Evolutionary conservation across 2,888 invertebrate genomes (phyloP).

Genomic region (Lasioglossum vierecki): DNA sequence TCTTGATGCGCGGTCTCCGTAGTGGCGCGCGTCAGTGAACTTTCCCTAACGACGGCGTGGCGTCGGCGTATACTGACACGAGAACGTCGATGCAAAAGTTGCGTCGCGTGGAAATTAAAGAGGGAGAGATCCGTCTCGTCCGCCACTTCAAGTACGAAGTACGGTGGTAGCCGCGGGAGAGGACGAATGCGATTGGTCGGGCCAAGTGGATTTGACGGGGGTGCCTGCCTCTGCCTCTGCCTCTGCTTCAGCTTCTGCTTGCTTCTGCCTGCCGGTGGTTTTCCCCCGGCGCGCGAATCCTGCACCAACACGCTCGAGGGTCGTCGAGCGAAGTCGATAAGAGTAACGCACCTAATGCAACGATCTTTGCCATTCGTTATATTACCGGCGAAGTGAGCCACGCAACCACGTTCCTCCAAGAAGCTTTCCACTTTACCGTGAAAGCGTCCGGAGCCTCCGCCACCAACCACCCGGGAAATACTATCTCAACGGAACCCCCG

Average conservation of each 20-base stretch:
- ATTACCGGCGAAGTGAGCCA: conserved; percentile 49
- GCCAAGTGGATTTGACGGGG: conserved; percentile 61
- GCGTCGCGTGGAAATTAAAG: conserved; percentile 69
- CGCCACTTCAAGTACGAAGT: conserved; percentile 66
- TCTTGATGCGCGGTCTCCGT: conserved; percentile 41
- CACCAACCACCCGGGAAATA: conserved; percentile 27
- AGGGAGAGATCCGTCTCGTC: conserved; percentile 69
- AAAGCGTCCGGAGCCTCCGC: conserved; percentile 8
- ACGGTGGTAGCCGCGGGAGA: conserved; percentile 56
- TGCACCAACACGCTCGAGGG: conserved; percentile 60
- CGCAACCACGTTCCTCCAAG: conserved; percentile 32
- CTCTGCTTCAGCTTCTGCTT: neutral
- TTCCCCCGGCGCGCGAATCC: conserved; percentile 54
- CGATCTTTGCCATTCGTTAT: conserved; percentile 53
- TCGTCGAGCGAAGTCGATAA: conserved; percentile 62
- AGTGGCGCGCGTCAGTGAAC: conserved; percentile 48
- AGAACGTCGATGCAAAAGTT: conserved; percentile 63
- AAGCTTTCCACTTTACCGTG: conserved; percentile 42
- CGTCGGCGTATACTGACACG: conserved; percentile 56
- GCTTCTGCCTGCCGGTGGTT: conserved; percentile 35
- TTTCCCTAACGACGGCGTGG: conserved; percentile 58
- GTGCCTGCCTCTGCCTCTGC: neutral
- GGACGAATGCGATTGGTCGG: conserved; percentile 69
- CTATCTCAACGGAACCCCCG: conserved; percentile 30
- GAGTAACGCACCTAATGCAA: conserved; percentile 63